Evolutionary conservation across 2,113 vertebrate genomes (phyloP), one percentile per base, ranked within the genome.

Genomic region (Peromyscus leucopus): DNA sequence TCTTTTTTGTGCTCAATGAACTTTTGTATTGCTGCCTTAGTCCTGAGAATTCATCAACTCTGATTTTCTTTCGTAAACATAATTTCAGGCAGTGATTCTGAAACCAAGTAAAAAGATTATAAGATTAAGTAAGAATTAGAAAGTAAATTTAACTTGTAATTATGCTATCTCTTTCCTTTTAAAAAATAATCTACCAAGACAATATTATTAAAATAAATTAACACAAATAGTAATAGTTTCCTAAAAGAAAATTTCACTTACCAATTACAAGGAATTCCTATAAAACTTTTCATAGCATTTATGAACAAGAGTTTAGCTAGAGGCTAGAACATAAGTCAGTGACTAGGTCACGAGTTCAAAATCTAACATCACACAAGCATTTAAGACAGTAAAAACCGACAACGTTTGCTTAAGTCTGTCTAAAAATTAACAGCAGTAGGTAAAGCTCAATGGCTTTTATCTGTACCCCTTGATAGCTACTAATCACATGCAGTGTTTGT

Each of bases 81-180:
- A 95, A 84, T 57, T 80, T 92, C 16, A 94, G 46, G 36, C 42
- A 71, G 57, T 42, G n/a, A 91, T 94, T 89, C 82, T 76, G 48
- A 90, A 98, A 95, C 33, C 51, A 96, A 95, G 22, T 91, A 71
- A 83, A 97, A 93, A 79, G 42, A 33, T 76, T 94, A 48, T 48
- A 94, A 86, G 72, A 46, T 69, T 83, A 84, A 74, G 48, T 83
- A 84, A 74, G 48, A 94, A 85, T 55, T 39, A 83, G 11, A 42
- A 31, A 76, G 17, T 57, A 93, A 96, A n/a, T 80, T 7, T 90
- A 24, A 97, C 26, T 76, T 78, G 51, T 26, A 88, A 89, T 89
- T 84, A 91, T 48, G 16, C 28, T n/a, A 57, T 16, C 39, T 94
- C 28, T 36, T 46, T 33, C 36, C 17, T 42, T 19, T 31, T 31